Evolutionary conservation across 2,888 invertebrate species (phyloP), one percentile per base, ranked within the genome.

Genomic region (Mesorhabditis spiculigera): DNA sequence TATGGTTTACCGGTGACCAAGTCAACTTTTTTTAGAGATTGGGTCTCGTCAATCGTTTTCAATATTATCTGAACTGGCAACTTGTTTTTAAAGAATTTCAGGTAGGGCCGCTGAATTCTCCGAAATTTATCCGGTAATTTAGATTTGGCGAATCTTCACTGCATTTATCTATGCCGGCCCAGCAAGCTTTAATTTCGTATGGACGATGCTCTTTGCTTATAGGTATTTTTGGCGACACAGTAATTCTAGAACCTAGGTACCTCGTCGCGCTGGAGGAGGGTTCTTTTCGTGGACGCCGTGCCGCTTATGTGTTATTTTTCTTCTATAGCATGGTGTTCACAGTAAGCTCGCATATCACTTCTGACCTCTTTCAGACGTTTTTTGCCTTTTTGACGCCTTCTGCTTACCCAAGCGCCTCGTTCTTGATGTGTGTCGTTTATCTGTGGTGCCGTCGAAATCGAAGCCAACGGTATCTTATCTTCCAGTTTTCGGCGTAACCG

Each of bases 221-320:
- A 50, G 58, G 58, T 50, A 1, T 13, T 10, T 50, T 50, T 50
- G 8, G 58, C 8, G 8, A 50, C 58, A 13, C n/a, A 13, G n/a
- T 50, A 50, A 50, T 50, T 1, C 8, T n/a, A 50, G 8, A 13
- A 13, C n/a, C n/a, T 50, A 50, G 58, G n/a, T 50, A 50, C n/a
- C n/a, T 10, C 58, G 10, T 13, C 8, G n/a, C n/a, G 58, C 58
- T 50, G n/a, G 58, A 50, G n/a, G 58, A 50, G 58, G 58, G 58
- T n/a, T 50, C 58, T 50, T 50, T 50, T 50, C 58, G 58, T n/a
- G 58, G 58, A 13, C 58, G 58, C 58, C 58, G 58, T 13, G 58
- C n/a, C n/a, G 58, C 8, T 50, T 50, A 13, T n/a, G 58, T 50
- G 10, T 50, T 13, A 2, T 13, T 50, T 10, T 50, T 50, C 28